Evolutionary conservation across 2,113 vertebrate genomes (phyloP), one percentile per base, ranked within the genome.

Genomic region (Rafetus swinhoei): DNA sequence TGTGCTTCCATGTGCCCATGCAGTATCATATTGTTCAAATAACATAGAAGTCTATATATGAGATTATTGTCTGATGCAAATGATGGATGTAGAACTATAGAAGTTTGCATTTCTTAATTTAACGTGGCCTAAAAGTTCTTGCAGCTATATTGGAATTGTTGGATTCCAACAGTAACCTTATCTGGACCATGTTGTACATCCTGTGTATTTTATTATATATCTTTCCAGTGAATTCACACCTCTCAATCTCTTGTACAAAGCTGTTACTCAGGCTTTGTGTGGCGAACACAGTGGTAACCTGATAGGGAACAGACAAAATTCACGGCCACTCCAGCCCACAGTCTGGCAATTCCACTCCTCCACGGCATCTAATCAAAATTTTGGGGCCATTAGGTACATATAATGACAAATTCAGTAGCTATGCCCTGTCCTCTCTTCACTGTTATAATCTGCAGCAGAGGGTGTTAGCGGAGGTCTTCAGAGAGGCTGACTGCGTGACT

Each of bases 21-120:
- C 87, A 81, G 72, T 95, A 84, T 77, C 87, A 69, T 59, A 57
- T 96, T 95, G 93, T 85, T 97, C 76, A 93, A 87, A 93, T 86
- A 93, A 81, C 62, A 86, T 82, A 59, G 39, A 0, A 72, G 80
- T 86, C 81, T 90, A 95, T 79, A 45, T 39, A 86, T 80, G 82
- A 92, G 94, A 93, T 94, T 90, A 62, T 91, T 94, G 95, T 97
- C 92, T 93, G 87, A 93, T 56, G 55, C 1, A 16, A 94, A 11
- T 79, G n/a, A 86, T 82, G 54, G 81, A 65, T 69, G 56, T 90
- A 90, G 81, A 92, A 90, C 81, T 56, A 39, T 50, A 93, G 81
- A 79, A 93, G 29, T 95, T 96, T 94, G 45, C 87, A 79, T 93
- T 92, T 80, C 90, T 25, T 93, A 89, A 80, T 85, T 79, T 92